phyloP scores from a whole-genome alignment of 2,888 invertebrate genomes.

The Scelioninae gen. 2 region DNA sequence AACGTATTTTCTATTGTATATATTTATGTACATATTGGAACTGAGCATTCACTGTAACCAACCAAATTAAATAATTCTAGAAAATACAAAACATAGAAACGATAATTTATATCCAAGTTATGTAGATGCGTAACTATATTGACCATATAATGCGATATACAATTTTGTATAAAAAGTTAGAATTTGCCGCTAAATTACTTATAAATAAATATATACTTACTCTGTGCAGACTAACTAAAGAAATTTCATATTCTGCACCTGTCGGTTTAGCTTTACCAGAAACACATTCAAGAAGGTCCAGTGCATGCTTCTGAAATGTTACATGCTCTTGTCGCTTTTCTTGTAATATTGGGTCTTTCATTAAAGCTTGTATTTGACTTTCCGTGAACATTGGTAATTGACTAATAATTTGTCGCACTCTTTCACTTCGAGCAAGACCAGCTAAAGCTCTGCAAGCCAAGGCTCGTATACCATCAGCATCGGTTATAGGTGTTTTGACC shows the following conservation, averaged over 20 bases:
- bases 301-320: constrained; percentile 94
- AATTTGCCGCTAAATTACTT: too few relatives aligned
- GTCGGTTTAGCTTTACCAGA: constrained; percentile 92
- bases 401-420: constrained; percentile 94
- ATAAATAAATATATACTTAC: constrained; percentile 75
- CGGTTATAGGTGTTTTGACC: constrained; percentile 95
- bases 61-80: too few relatives aligned
- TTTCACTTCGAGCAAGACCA: constrained; percentile 94
- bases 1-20: too few relatives aligned
- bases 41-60: too few relatives aligned
- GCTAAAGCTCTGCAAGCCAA: constrained; percentile 95
- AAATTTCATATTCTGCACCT: constrained; percentile 87
- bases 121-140: too few relatives aligned
- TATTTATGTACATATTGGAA: too few relatives aligned
- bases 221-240: constrained; percentile 91
- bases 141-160: too few relatives aligned
- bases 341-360: constrained; percentile 97
- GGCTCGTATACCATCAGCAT: constrained; percentile 95
- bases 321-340: constrained; percentile 97
- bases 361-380: constrained; percentile 93
- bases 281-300: constrained; percentile 91
- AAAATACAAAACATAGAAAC: too few relatives aligned
- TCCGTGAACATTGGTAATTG: constrained; percentile 95
- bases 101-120: too few relatives aligned
- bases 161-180: too few relatives aligned